Conservation (phyloP, 2,888 invertebrate genomes). For the Steinernema scapterisci region DNA sequence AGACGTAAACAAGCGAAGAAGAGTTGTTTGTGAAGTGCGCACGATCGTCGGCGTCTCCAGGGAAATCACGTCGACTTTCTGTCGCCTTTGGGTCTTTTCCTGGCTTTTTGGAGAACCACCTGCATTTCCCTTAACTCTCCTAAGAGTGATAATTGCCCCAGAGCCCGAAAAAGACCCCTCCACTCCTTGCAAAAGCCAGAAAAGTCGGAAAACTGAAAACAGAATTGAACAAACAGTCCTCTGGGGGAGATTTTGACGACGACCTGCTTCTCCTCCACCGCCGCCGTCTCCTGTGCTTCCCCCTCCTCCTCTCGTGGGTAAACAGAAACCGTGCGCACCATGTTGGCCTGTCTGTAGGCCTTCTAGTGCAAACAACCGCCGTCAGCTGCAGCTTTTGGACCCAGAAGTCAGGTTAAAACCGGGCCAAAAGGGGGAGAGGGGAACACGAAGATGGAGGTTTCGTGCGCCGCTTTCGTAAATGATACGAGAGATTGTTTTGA, state of each 20-base stretch:
- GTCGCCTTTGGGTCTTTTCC: background rate
- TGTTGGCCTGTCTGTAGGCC: background rate
- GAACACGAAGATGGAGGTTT: too few species aligned
- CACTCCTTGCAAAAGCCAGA: too few species aligned
- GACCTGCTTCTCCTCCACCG: background rate
- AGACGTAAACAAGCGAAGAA: constrained; percentile 28
- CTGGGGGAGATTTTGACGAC: background rate
- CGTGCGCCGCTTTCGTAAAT: constrained; percentile 20
- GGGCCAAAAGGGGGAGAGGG: too few species aligned
- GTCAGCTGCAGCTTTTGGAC: too few species aligned
- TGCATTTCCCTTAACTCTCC: too few species aligned
- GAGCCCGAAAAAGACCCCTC: too few species aligned
- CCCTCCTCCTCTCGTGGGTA: background rate
- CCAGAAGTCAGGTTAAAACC: background rate
- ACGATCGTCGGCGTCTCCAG: background rate
- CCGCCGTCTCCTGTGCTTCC: too few species aligned
- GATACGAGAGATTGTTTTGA: constrained; percentile 6
- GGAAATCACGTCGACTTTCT: background rate
- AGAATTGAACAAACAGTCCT: constrained; percentile 17
- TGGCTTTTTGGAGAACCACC: background rate
- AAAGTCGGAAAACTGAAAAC: background rate
- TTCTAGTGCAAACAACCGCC: background rate
- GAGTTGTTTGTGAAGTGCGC: background rate
- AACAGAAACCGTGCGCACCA: background rate
- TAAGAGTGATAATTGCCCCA: too few species aligned